Evolutionary conservation across 2,113 vertebrate species (phyloP), one percentile per base, ranked within the genome.

Genomic region (Perccottus glenii): DNA sequence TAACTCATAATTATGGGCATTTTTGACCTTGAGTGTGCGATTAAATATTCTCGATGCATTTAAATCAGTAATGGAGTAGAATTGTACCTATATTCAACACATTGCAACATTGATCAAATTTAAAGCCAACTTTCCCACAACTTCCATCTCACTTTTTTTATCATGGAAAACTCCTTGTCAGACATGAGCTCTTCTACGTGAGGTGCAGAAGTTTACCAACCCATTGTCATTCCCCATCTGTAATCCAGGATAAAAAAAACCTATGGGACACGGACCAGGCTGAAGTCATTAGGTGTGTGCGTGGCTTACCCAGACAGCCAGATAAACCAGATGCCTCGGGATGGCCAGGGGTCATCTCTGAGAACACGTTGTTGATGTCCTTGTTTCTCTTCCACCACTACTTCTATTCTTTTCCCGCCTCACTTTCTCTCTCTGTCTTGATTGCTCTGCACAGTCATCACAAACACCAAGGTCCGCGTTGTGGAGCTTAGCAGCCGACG

Each of bases 381-480:
- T 92, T 89, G 84, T 87, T 85, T 85, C 81, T 83, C 79, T 86
- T 78, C 6, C 55, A 19, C 57, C 42, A 60, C 93, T 93, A 92
- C 91, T 89, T 92, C 91, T 87, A 86, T 78, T 90, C 89, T 85
- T 89, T 87, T 92, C 91, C 85, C 87, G 88, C 91, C 88, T 49
- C 91, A 87, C 89, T 88, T 91, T 92, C 87, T 91, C 91, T 92
- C 91, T 90, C 90, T 76, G 91, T 90, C 94, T 94, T 85, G 85
- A 84, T 88, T 86, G 77, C 84, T 75, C 80, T 75, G 78, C 84
- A 67, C 78, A 80, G 83, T 81, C 90, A 83, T 88, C 82, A 83
- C 90, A 82, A 84, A 88, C 73, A 73, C 65, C 75, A 73, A 71
- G 72, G 85, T 86, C 78, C 64, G 33, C 62, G 82, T 80, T 33